A percentile compares a stretch with the other conserved stretches of the same genome.
Conservation (phyloP, 2,888 invertebrate genomes). For the Habroteleia sp. region DNA sequence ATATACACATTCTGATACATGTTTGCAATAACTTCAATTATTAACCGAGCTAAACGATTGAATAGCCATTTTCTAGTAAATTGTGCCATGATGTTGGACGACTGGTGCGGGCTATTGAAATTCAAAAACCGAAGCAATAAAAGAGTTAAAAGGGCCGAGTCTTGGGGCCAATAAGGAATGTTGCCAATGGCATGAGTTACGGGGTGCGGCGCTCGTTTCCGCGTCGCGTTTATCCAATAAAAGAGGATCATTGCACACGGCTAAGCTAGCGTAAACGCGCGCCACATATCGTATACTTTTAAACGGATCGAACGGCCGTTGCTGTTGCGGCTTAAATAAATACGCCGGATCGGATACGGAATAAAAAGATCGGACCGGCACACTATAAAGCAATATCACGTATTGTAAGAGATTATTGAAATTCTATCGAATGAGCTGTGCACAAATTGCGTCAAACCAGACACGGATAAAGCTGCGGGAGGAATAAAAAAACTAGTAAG, state of each 20-base stretch:
- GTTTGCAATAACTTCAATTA: too few species aligned
- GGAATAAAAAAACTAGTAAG: background rate
- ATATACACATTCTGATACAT: too few species aligned
- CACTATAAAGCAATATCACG: constrained; percentile 30
- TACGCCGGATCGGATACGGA: constrained; percentile 13
- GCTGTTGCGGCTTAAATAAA: constrained; percentile 46
- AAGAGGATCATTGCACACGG: constrained; percentile 35
- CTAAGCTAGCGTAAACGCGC: constrained; percentile 23
- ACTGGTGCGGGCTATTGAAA: constrained; percentile 2
- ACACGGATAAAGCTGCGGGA: background rate
- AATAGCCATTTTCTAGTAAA: too few species aligned
- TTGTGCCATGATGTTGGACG: too few species aligned
- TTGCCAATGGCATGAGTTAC: constrained; percentile 19
- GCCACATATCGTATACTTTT: constrained; percentile 31
- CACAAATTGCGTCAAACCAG: constrained; percentile 29
- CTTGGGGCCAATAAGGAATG: constrained; percentile 21
- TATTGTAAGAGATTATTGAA: constrained; percentile 50
- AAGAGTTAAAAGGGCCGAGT: constrained; percentile 3
- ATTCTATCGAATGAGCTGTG: constrained; percentile 42
- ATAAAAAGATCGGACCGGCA: constrained; percentile 35
- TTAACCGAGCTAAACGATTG: too few species aligned
- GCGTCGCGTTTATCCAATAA: constrained; percentile 46
- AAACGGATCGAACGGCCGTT: constrained; percentile 43
- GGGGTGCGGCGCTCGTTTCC: constrained; percentile 20
- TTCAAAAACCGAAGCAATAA: constrained; percentile 5